A percentile compares a stretch with the other conserved stretches of the same genome.
Conservation (phyloP, 2,888 invertebrate genomes). For the Balanococcus diminutus region DNA sequence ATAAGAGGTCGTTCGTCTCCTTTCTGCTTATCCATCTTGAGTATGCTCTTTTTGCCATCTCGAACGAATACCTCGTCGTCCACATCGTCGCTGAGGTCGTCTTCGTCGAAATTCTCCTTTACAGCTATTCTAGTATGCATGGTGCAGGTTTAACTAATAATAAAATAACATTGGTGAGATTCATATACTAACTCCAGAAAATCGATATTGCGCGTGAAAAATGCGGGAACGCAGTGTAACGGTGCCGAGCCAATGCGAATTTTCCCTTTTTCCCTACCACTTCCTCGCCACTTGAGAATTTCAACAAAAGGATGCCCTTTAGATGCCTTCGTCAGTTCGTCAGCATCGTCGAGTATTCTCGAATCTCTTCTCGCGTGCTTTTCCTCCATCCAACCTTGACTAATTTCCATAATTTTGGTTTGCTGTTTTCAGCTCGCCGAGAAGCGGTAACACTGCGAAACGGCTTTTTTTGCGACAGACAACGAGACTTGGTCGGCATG, state of each 20-base stretch:
- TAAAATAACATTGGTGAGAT: neutral
- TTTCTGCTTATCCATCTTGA: conserved; percentile 70
- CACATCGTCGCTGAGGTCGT: conserved; percentile 74
- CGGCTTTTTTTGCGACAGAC: conserved; percentile 10
- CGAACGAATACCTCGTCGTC: conserved; percentile 80
- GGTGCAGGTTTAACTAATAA: neutral
- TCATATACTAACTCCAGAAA: conserved; percentile 14
- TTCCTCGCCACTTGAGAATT: no score
- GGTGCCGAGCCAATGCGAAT: neutral
- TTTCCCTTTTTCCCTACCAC: neutral
- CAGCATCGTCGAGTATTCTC: no score
- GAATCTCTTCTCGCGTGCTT: no score
- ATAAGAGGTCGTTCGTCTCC: conserved; percentile 75
- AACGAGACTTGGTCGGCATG: neutral
- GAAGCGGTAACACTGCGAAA: neutral
- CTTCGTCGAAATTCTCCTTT: conserved; percentile 72
- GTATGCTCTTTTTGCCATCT: conserved; percentile 68
- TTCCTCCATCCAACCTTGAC: no score
- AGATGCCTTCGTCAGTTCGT: no score
- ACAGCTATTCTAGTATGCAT: conserved; percentile 62
- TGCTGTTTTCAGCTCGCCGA: neutral
- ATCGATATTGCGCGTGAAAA: conserved; percentile 14
- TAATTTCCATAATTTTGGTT: neutral
- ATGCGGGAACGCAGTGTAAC: neutral
- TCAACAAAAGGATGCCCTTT: no score